Percentiles rank a stretch among this genome's conserved stretches.
Conservation (phyloP, 2,888 invertebrate genomes). For the Amiota mariae region DNA sequence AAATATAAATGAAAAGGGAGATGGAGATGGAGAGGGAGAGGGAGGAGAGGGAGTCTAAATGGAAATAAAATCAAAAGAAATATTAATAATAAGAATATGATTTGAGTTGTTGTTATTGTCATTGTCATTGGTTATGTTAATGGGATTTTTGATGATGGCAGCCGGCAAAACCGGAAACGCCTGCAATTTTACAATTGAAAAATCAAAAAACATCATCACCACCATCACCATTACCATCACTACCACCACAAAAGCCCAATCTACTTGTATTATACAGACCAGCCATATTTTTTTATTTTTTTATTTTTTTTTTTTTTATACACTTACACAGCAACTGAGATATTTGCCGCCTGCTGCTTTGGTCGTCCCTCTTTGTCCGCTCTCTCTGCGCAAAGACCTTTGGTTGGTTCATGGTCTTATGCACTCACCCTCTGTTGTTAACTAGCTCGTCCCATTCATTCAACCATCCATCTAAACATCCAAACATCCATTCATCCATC, state of each 20-base stretch:
- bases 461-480: not conserved
- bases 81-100: constrained; percentile 16
- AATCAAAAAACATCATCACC: constrained; percentile 52
- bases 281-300: not conserved
- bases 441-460: not conserved
- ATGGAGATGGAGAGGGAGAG: not conserved
- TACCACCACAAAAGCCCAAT: constrained; percentile 3
- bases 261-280: too few species aligned
- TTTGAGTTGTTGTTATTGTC: not conserved
- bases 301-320: not conserved
- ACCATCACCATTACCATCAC: not conserved
- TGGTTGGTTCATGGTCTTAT: not conserved
- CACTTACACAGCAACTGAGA: not conserved
- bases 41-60: not conserved
- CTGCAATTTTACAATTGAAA: constrained; percentile 67
- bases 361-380: not conserved
- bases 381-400: not conserved
- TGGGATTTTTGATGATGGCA: constrained; percentile 59
- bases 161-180: constrained; percentile 61
- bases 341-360: not conserved
- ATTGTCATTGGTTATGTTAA: constrained; percentile 51
- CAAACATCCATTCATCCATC: too few species aligned
- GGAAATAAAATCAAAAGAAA: constrained; percentile 23
- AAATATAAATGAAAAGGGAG: constrained; percentile 4
- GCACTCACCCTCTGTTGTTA: not conserved